These are phyloP conservation scores for Cyprinella venusta DNA, from an alignment of 2,797 vertebrate genomes.

Conservation along the genomic window DNA sequence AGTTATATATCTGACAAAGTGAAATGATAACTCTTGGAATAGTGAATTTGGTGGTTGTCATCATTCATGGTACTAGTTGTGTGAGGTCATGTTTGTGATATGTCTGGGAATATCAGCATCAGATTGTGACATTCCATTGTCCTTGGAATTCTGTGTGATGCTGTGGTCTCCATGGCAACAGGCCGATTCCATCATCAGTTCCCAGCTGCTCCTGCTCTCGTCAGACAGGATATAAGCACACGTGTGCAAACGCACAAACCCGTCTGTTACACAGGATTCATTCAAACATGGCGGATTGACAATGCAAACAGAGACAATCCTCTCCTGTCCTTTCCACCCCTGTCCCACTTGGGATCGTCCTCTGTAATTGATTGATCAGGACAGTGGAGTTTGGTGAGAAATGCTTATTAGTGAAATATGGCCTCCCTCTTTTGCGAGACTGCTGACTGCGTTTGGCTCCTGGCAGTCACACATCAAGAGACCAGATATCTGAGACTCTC, in stretches of 20 bases:
- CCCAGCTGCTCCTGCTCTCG: slow-evolving; percentile 78
- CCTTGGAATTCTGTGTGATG: slow-evolving; percentile 78
- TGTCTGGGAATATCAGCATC: slow-evolving; percentile 42
- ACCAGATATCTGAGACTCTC: slow-evolving; percentile 46
- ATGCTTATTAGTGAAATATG: slow-evolving; percentile 60
- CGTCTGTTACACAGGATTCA: slow-evolving; percentile 26
- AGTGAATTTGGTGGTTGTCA: neutral
- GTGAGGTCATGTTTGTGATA: slow-evolving; percentile 13
- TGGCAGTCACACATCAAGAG: slow-evolving; percentile 48
- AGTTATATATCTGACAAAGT: neutral
- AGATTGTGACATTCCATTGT: slow-evolving; percentile 74
- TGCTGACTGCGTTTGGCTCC: slow-evolving; percentile 57
- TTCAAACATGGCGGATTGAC: slow-evolving; percentile 49
- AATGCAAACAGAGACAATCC: neutral
- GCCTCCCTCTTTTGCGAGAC: slow-evolving; percentile 53
- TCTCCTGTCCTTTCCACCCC: slow-evolving; percentile 27
- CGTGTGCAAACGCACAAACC: slow-evolving; percentile 56
- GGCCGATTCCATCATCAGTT: slow-evolving; percentile 78
- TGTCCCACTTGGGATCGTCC: slow-evolving; percentile 52
- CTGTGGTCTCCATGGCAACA: slow-evolving; percentile 80
- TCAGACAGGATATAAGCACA: slow-evolving; percentile 72
- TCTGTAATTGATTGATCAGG: slow-evolving; percentile 54
- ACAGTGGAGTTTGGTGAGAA: slow-evolving; percentile 49
- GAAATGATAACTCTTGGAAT: neutral
- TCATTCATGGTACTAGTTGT: neutral